A percentile compares a stretch with the other conserved stretches of the same genome.
These are phyloP conservation scores for Channallabes apus DNA, from an alignment of 2,797 vertebrate species.

Conservation along the genomic window DNA sequence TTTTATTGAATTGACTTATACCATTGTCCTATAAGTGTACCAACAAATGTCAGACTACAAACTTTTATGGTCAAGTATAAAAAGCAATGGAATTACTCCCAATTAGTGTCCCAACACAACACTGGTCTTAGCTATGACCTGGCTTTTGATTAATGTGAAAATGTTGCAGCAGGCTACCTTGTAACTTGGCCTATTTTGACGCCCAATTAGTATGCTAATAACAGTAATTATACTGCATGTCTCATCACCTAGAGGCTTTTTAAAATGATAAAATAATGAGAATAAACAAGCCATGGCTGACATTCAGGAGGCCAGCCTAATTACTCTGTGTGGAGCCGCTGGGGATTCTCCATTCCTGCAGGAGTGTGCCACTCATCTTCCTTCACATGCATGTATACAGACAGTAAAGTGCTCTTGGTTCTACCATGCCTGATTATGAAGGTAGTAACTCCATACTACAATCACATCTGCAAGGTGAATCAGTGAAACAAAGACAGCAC, in stretches of 20 bases:
- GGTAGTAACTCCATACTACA: not conserved
- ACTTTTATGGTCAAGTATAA: not conserved
- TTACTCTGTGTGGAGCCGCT: slow-evolving; percentile 81
- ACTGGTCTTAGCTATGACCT: slow-evolving; percentile 78
- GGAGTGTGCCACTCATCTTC: slow-evolving; percentile 61
- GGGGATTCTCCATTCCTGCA: slow-evolving; percentile 69
- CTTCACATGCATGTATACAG: slow-evolving; percentile 6
- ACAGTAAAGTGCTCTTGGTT: not conserved
- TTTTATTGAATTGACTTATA: not conserved
- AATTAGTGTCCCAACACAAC: slow-evolving; percentile 70
- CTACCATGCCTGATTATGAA: not conserved
- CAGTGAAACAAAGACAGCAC: not conserved
- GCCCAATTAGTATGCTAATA: slow-evolving; percentile 92
- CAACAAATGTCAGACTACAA: not conserved
- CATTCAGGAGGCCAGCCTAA: slow-evolving; percentile 85
- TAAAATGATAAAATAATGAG: slow-evolving; percentile 92
- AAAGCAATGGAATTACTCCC: not conserved
- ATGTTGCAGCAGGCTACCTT: slow-evolving; percentile 87
- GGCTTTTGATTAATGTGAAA: slow-evolving; percentile 85
- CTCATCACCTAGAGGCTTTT: slow-evolving; percentile 88
- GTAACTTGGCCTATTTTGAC: slow-evolving; percentile 86
- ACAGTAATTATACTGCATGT: slow-evolving; percentile 88
- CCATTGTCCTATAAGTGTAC: not conserved
- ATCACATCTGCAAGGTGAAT: not conserved
- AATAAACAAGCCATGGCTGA: slow-evolving; percentile 88